These are phyloP conservation scores for Eurosta solidaginis DNA, from an alignment of 1,140 invertebrate genomes.

Conservation along the genomic window DNA sequence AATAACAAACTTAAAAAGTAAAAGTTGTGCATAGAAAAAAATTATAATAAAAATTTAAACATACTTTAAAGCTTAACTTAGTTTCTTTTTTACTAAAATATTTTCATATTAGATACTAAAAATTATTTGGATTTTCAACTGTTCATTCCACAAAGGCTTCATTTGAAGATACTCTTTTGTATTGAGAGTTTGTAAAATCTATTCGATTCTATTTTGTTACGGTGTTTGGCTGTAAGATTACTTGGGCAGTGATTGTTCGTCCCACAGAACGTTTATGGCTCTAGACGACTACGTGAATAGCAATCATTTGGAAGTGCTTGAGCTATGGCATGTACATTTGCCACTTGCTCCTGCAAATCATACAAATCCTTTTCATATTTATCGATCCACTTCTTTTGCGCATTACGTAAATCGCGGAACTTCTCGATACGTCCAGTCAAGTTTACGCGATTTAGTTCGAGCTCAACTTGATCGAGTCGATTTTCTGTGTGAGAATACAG, in stretches of 20 bases:
- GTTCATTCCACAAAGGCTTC: neutral
- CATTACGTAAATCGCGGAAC: conserved; percentile 72
- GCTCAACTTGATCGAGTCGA: conserved; percentile 74
- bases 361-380: conserved; percentile 81
- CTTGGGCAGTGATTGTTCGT: neutral
- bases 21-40: neutral
- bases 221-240: neutral
- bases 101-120: conserved; percentile 16
- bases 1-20: neutral
- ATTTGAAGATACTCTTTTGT: neutral
- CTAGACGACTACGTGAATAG: conserved; percentile 72
- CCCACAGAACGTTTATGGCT: conserved; percentile 58
- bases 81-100: conserved; percentile 13
- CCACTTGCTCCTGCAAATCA: conserved; percentile 76
- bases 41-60: neutral
- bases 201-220: neutral
- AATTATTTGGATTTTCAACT: neutral
- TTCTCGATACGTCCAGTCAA: conserved; percentile 76
- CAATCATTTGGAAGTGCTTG: conserved; percentile 81
- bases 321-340: conserved; percentile 84
- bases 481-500: conserved; percentile 66
- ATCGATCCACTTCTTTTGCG: conserved; percentile 78
- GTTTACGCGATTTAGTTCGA: conserved; percentile 73
- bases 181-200: neutral
- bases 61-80: conserved; percentile 23